Conservation (phyloP, 2,797 vertebrate genomes). For the Hephaestus fuliginosus region DNA sequence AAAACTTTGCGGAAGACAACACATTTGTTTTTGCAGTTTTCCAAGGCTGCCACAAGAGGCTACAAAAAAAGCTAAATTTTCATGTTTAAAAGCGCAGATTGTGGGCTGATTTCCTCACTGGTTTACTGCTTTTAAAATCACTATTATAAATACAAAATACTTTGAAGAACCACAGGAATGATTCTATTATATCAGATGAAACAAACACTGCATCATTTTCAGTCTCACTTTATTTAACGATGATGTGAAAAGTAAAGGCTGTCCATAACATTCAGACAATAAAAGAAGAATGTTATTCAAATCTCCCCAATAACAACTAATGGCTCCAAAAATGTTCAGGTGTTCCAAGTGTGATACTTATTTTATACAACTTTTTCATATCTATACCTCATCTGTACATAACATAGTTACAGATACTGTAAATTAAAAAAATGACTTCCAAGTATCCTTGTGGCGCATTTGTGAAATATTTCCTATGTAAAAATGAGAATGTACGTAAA, state of each 20-base stretch:
- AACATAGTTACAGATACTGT: slow-evolving; percentile 89
- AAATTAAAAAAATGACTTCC: slow-evolving; percentile 83
- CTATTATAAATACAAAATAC: slow-evolving; percentile 1
- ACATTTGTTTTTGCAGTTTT: neutral
- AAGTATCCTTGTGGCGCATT: slow-evolving; percentile 79
- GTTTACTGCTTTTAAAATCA: neutral
- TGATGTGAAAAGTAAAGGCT: slow-evolving; percentile 87
- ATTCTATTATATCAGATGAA: slow-evolving; percentile 43
- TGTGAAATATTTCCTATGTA: slow-evolving; percentile 82
- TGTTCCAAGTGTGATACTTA: slow-evolving; percentile 84
- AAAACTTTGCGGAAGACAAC: neutral
- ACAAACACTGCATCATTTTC: slow-evolving; percentile 69
- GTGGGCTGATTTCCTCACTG: neutral
- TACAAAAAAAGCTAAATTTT: neutral
- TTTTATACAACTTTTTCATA: slow-evolving; percentile 86
- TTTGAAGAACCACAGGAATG: neutral
- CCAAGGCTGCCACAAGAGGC: neutral
- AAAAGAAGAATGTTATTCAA: slow-evolving; percentile 80
- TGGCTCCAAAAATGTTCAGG: slow-evolving; percentile 81
- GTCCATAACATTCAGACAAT: slow-evolving; percentile 87
- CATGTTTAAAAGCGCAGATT: neutral
- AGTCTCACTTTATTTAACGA: slow-evolving; percentile 87
- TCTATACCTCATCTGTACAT: slow-evolving; percentile 86
- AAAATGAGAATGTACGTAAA: slow-evolving; percentile 82
- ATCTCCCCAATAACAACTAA: slow-evolving; percentile 76